These are phyloP conservation scores for Drosophila kepulauana DNA, from an alignment of 1,140 invertebrate genomes.

Conservation along the genomic window DNA sequence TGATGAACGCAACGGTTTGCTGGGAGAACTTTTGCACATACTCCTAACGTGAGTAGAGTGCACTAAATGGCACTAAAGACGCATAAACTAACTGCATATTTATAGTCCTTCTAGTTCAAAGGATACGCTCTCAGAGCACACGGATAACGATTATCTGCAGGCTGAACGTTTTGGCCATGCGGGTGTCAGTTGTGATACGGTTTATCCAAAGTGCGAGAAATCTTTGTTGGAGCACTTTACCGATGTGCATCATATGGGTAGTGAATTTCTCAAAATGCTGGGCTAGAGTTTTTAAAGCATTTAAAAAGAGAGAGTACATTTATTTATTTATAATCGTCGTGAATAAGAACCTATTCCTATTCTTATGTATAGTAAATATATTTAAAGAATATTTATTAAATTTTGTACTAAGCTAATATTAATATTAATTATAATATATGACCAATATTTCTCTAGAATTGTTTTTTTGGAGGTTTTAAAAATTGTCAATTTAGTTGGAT, in stretches of 20 bases:
- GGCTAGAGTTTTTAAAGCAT: slow-evolving; percentile 24
- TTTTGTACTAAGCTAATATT: no score
- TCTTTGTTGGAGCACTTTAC: slow-evolving; percentile 86
- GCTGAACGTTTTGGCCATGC: slow-evolving; percentile 88
- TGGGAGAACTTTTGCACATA: slow-evolving; percentile 89
- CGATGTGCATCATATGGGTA: slow-evolving; percentile 70
- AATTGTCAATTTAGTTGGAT: no score
- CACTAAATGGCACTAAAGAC: not conserved
- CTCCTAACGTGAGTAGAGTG: slow-evolving; percentile 88
- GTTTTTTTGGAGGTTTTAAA: no score
- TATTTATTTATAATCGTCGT: no score
- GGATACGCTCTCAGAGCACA: slow-evolving; percentile 87
- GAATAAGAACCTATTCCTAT: no score
- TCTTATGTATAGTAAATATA: no score
- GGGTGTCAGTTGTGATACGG: slow-evolving; percentile 86
- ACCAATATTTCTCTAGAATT: no score
- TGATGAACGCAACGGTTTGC: slow-evolving; percentile 87
- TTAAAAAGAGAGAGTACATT: not conserved
- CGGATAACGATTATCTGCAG: slow-evolving; percentile 89
- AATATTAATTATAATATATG: no score
- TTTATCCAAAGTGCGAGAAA: slow-evolving; percentile 88
- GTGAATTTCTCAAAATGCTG: slow-evolving; percentile 63
- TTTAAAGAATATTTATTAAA: no score
- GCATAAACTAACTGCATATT: not conserved
- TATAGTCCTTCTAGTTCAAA: slow-evolving; percentile 88